Conservation (phyloP, 1,140 invertebrate genomes). For the Drosophila chauvacae region DNA sequence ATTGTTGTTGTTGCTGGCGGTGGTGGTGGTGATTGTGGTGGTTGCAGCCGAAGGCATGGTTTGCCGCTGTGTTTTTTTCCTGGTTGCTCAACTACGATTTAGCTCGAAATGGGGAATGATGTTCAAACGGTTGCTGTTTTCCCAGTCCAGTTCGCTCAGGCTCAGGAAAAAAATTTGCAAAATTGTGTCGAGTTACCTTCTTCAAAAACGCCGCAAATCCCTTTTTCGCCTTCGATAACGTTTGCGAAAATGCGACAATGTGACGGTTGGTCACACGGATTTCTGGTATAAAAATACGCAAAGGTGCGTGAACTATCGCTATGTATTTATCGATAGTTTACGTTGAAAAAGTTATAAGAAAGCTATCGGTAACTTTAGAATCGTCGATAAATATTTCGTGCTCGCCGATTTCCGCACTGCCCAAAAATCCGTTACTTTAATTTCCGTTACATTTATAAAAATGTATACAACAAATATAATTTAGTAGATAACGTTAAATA, state of each 20-base stretch:
- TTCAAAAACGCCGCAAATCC: not conserved
- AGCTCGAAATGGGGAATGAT: conserved; percentile 75
- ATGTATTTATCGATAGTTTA: not conserved
- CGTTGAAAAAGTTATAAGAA: too few species aligned
- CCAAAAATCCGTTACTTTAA: too few species aligned
- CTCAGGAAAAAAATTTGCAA: conserved; percentile 51
- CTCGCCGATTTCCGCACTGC: too few species aligned
- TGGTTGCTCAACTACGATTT: conserved; percentile 70
- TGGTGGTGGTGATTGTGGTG: conserved; percentile 71
- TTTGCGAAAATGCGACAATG: not conserved
- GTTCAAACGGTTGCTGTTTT: conserved; percentile 63
- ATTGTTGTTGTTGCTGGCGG: conserved; percentile 69
- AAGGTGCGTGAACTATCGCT: not conserved
- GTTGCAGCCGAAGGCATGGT: conserved; percentile 84
- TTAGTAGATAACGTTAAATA: too few species aligned
- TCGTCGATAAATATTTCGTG: too few species aligned
- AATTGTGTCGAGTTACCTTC: conserved; percentile 6
- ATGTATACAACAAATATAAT: too few species aligned
- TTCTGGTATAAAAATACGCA: not conserved
- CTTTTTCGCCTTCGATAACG: not conserved
- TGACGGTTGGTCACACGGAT: not conserved
- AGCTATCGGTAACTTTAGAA: too few species aligned
- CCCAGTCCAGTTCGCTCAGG: conserved; percentile 62
- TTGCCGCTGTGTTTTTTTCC: conserved; percentile 71
- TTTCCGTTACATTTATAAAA: too few species aligned